phyloP scores from a whole-genome alignment of 2,888 invertebrate species.

The Ennomos quercinarius region DNA sequence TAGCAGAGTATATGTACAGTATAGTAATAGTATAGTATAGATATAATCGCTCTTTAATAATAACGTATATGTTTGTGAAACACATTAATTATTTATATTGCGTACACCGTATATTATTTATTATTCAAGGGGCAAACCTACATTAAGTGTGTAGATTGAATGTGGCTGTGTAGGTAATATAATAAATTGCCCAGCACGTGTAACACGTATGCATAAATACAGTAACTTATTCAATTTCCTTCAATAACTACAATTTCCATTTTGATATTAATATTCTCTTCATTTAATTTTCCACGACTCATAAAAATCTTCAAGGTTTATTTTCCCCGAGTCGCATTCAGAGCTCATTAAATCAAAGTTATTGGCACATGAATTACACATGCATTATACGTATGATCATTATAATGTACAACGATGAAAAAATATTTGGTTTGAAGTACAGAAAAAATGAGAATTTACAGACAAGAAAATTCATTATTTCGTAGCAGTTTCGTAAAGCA shows the following conservation, averaged over 20 bases:
- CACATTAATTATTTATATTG: too few relatives aligned
- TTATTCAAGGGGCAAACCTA: too few relatives aligned
- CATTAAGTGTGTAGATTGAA: too few relatives aligned
- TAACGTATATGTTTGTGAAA: too few relatives aligned
- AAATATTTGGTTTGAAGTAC: slow-evolving; percentile 8
- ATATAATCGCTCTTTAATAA: too few relatives aligned
- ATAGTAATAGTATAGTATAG: too few relatives aligned
- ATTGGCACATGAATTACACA: slow-evolving; percentile 16
- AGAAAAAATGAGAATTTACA: background rate
- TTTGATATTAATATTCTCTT: slow-evolving; percentile 7
- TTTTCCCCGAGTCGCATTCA: slow-evolving; percentile 28
- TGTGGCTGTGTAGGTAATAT: too few relatives aligned
- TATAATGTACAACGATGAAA: background rate
- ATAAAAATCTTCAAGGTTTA: slow-evolving; percentile 27
- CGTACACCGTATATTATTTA: too few relatives aligned
- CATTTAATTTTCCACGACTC: slow-evolving; percentile 22
- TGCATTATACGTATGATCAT: background rate
- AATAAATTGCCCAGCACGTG: background rate
- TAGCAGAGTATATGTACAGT: too few relatives aligned
- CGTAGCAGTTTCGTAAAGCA: slow-evolving; percentile 26
- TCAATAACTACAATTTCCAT: slow-evolving; percentile 3
- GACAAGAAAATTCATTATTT: background rate
- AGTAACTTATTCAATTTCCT: slow-evolving; percentile 9
- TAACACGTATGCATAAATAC: background rate
- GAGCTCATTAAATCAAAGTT: slow-evolving; percentile 31